Conservation (phyloP, 1,140 invertebrate species). For the Bombus huntii region DNA sequence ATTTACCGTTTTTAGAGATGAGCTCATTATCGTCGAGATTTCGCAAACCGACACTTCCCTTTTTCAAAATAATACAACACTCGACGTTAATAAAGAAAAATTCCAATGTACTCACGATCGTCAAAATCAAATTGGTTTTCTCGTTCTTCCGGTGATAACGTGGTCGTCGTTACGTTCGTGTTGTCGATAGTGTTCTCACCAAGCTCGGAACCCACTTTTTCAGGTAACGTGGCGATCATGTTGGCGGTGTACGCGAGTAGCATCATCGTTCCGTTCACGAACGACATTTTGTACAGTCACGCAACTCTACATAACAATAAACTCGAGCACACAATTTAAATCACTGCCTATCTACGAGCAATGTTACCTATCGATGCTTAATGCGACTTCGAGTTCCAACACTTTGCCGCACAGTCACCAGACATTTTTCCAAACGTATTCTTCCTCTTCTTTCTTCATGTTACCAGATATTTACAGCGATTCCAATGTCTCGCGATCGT, state of each 20-base stretch:
- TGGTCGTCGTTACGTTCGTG: slow-evolving; percentile 68
- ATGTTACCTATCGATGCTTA: background rate
- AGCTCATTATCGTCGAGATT: background rate
- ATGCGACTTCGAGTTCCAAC: background rate
- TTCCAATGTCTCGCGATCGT: too few species aligned
- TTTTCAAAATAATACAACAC: too few species aligned
- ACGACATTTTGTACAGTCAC: slow-evolving; percentile 65
- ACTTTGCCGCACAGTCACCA: background rate
- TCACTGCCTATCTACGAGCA: too few species aligned
- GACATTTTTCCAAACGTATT: background rate
- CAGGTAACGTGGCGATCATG: slow-evolving; percentile 73
- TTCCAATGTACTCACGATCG: slow-evolving; percentile 71
- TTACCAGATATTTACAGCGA: too few species aligned
- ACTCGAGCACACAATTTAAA: too few species aligned
- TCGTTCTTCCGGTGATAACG: slow-evolving; percentile 73
- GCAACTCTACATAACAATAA: background rate
- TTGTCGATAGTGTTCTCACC: background rate
- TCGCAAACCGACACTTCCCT: too few species aligned
- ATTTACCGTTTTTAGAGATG: background rate
- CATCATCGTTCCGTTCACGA: slow-evolving; percentile 76
- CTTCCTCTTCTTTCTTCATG: background rate
- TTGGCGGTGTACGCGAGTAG: slow-evolving; percentile 76
- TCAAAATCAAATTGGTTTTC: slow-evolving; percentile 77
- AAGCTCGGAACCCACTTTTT: slow-evolving; percentile 58
- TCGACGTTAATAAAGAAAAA: background rate